Percentiles rank a stretch among this genome's conserved stretches.
Evolutionary conservation across 2,888 invertebrate genomes (phyloP).

Genomic region (Exocentrus adspersus): DNA sequence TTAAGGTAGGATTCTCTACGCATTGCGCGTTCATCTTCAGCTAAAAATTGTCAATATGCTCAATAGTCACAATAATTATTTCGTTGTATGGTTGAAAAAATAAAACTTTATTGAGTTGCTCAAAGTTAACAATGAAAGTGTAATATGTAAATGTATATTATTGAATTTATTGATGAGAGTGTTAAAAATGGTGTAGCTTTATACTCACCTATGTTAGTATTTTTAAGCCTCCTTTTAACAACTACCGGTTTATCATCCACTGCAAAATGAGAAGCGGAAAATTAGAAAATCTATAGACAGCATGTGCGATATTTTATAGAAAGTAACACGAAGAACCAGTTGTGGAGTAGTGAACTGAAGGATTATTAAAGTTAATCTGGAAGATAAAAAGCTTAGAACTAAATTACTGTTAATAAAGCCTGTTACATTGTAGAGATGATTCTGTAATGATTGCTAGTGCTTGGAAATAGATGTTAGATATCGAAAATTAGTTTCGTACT

Average conservation of each 20-base stretch:
- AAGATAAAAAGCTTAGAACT: slow-evolving; percentile 12
- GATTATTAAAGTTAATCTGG: slow-evolving; percentile 10
- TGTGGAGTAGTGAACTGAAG: neutral
- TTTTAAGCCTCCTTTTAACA: slow-evolving; percentile 62
- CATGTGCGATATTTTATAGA: no score
- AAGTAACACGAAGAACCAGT: neutral
- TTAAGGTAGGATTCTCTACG: slow-evolving; percentile 94
- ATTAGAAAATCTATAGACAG: slow-evolving; percentile 13
- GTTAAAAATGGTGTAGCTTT: neutral
- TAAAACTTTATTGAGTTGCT: no score
- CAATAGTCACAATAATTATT: neutral
- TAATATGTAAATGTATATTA: no score
- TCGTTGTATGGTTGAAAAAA: no score
- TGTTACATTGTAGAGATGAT: slow-evolving; percentile 13
- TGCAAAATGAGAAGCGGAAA: slow-evolving; percentile 42
- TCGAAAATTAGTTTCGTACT: neutral
- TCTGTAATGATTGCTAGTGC: slow-evolving; percentile 19
- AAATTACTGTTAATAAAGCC: slow-evolving; percentile 10
- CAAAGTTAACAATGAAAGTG: no score
- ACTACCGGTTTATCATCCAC: slow-evolving; percentile 59
- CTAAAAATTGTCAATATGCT: slow-evolving; percentile 57
- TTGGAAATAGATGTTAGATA: slow-evolving; percentile 8
- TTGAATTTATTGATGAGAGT: neutral
- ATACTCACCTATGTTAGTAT: slow-evolving; percentile 62
- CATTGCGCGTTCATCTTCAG: slow-evolving; percentile 86